Base-by-base conservation (phyloP, 2,113 vertebrate genomes). In the Arothron firmamentum region DNA sequence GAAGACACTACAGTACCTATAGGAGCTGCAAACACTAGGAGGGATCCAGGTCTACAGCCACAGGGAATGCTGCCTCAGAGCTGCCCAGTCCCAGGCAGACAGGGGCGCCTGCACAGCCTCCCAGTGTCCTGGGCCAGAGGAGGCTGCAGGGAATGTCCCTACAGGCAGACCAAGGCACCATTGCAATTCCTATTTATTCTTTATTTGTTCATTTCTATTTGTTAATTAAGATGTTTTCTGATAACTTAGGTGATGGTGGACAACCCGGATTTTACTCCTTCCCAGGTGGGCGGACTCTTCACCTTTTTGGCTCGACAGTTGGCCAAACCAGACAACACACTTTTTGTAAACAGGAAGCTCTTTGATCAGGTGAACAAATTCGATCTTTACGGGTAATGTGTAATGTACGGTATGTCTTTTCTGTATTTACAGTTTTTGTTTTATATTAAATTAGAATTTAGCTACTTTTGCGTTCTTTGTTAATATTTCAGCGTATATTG, bases 321-420 rank as follows among this genome's bases (percentile, higher is more conserved):
- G 0, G 95, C 96, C 74, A 98, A 98, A 47, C 95, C 96, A 15
- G 94, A 99, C 89, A 99, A 98, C 76, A 99, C 97, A 0, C 88
- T 99, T 17, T 99, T 99, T 88, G 96, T 99, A 47, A 98, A 99
- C 90, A 92, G 97, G 85, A 96, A 95, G 0, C 92, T 99, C 51
- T 99, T 99, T 87, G 96, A 98, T 79, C 97, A 99, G 95, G 97
- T 92, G 82, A 88, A 19, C 19, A 25, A 16, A 2, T 21, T 3
- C 13, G 2, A 2, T 23, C 6, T 12, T 9, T 14, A 12, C 10
- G 2, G 12, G 49, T 21, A 4, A 17, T 11, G 16, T n/a, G n/a
- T n/a, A n/a, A n/a, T n/a, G n/a, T n/a, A n/a, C n/a, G n/a, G n/a
- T 17, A 11, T 17, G 43, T 14, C 12, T 17, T n/a, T 14, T 47